phyloP scores from a whole-genome alignment of 2,888 invertebrate genomes.

The Notocelia uddmanniana region DNA sequence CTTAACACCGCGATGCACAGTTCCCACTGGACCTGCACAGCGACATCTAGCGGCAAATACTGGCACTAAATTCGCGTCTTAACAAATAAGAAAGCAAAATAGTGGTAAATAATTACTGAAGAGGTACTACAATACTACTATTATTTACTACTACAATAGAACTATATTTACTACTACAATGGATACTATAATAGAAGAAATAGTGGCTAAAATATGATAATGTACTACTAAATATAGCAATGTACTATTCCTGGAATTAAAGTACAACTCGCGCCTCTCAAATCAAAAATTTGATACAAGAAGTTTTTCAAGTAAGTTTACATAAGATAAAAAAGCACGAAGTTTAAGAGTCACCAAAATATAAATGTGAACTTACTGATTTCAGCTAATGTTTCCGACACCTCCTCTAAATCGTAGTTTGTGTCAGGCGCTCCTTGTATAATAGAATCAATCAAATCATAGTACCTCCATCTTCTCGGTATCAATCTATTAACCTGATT shows the following conservation, averaged over 20 bases:
- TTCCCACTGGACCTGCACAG: background rate
- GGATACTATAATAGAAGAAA: too few relatives aligned
- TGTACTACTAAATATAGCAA: too few relatives aligned
- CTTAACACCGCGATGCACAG: conserved; percentile 22
- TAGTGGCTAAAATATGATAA: too few relatives aligned
- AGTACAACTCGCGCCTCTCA: too few relatives aligned
- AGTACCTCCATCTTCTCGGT: conserved; percentile 31
- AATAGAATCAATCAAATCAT: conserved; percentile 29
- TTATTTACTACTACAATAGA: too few relatives aligned
- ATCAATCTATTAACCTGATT: conserved; percentile 29
- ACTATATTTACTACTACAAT: too few relatives aligned
- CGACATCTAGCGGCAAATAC: conserved; percentile 13
- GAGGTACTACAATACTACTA: too few relatives aligned
- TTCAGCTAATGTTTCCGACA: conserved; percentile 29
- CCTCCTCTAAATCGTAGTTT: conserved; percentile 13
- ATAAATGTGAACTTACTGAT: conserved; percentile 24
- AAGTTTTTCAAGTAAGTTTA: too few relatives aligned
- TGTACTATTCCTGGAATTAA: too few relatives aligned
- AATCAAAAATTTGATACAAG: too few relatives aligned
- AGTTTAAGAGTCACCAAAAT: background rate
- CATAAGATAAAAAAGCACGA: background rate
- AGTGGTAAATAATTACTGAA: too few relatives aligned
- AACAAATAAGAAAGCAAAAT: too few relatives aligned
- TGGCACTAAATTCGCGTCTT: background rate
- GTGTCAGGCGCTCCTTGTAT: conserved; percentile 16